These are phyloP conservation scores for Megaustenia siamemsis DNA, from an alignment of 2,888 invertebrate genomes.

Conservation along the genomic window DNA sequence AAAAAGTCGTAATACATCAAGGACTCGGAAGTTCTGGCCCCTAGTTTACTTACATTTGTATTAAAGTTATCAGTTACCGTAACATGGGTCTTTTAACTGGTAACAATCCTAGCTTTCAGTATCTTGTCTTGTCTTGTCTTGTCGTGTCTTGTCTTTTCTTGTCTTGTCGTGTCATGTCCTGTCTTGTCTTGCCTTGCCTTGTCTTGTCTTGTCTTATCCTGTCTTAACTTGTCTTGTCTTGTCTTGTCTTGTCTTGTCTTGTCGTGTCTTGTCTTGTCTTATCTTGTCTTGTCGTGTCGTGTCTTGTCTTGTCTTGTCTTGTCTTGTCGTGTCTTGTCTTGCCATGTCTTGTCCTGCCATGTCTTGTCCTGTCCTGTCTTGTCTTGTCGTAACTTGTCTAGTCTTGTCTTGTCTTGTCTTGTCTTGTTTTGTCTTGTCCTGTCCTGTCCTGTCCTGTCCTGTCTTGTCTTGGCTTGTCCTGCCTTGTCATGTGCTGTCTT, in stretches of 20 bases:
- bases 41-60: too few relatives aligned
- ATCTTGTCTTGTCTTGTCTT: too few relatives aligned
- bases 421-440: not conserved
- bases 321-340: conserved; percentile 1
- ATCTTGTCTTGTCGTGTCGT: not conserved
- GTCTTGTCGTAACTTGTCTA: conserved; percentile 2
- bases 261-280: not conserved
- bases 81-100: too few relatives aligned
- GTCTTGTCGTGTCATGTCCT: too few relatives aligned
- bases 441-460: conserved; percentile 5
- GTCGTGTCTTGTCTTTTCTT: too few relatives aligned
- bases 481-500: too few relatives aligned
- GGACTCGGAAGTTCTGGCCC: too few relatives aligned
- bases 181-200: not conserved
- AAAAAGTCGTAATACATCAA: too few relatives aligned
- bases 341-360: conserved; percentile 4
- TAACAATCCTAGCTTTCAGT: too few relatives aligned
- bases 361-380: conserved; percentile 5
- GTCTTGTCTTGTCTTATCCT: not conserved
- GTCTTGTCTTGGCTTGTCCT: not conserved
- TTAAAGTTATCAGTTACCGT: too few relatives aligned
- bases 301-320: conserved; percentile 11
- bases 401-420: too few relatives aligned
- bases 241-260: not conserved
- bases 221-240: not conserved